Conservation (phyloP, 1,140 invertebrate genomes). For the Aphidius ervi region DNA sequence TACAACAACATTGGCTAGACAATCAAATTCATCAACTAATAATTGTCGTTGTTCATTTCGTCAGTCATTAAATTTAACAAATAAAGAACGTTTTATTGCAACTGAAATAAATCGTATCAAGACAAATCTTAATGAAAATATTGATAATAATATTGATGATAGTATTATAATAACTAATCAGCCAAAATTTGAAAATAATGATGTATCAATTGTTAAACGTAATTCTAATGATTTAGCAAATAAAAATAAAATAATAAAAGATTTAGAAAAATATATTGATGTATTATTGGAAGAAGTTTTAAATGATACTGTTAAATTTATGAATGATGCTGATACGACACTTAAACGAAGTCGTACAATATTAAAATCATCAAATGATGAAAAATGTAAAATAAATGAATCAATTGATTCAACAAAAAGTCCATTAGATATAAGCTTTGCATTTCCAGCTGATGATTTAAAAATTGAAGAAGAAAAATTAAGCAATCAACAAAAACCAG, state of each 20-base stretch:
- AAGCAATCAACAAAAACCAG: not conserved
- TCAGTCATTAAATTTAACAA: constrained; percentile 31
- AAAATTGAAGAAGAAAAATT: not conserved
- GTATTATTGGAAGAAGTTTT: constrained; percentile 40
- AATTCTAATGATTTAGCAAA: constrained; percentile 30
- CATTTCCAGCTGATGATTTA: constrained; percentile 22
- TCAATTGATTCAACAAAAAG: not conserved
- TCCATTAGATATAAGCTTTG: constrained; percentile 33
- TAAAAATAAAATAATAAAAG: constrained; percentile 41
- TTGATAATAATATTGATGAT: constrained; percentile 36
- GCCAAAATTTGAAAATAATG: constrained; percentile 8
- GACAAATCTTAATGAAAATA: constrained; percentile 43
- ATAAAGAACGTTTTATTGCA: constrained; percentile 37
- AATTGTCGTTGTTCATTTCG: constrained; percentile 49
- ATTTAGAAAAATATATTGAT: constrained; percentile 42
- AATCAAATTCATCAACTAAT: constrained; percentile 41
- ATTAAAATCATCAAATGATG: not conserved
- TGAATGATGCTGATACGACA: constrained; percentile 27
- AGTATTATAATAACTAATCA: constrained; percentile 17
- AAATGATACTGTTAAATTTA: constrained; percentile 39
- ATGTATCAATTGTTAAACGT: not conserved
- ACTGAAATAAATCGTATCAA: constrained; percentile 43
- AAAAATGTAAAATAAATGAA: constrained; percentile 9
- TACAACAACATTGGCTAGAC: constrained; percentile 31
- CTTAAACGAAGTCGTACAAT: constrained; percentile 13